Evolutionary conservation across 1,140 invertebrate species (phyloP).

Genomic region (Procambarus clarkii): DNA sequence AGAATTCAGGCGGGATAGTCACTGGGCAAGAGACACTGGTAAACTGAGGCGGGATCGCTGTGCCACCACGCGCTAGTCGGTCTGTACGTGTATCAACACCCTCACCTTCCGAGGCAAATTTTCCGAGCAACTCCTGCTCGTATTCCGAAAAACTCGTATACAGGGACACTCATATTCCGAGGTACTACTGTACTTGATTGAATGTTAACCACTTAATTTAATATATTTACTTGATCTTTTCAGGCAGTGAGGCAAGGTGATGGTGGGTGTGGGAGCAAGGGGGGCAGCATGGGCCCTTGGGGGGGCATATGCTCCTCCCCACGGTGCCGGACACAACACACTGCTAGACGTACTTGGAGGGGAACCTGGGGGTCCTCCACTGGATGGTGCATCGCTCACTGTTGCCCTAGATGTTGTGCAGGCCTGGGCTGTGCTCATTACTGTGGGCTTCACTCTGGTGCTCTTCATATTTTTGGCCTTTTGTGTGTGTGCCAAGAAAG

Average conservation of each 20-base stretch:
- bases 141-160: too few species aligned
- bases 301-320: constrained; percentile 55
- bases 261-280: constrained; percentile 58
- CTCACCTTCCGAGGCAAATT: too few species aligned
- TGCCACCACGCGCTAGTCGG: too few species aligned
- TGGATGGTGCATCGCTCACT: constrained; percentile 67
- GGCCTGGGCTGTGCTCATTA: constrained; percentile 71
- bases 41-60: too few species aligned
- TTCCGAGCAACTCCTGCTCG: too few species aligned
- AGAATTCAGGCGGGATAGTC: too few species aligned
- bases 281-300: constrained; percentile 61
- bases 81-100: too few species aligned
- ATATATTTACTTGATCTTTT: not conserved
- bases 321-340: not conserved
- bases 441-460: constrained; percentile 70
- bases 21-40: too few species aligned
- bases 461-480: constrained; percentile 71
- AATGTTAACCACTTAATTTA: too few species aligned
- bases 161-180: too few species aligned
- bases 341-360: constrained; percentile 51
- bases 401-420: constrained; percentile 72
- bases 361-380: constrained; percentile 38
- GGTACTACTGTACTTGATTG: too few species aligned
- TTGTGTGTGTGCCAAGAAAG: constrained; percentile 71
- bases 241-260: constrained; percentile 52